Percentiles rank a stretch among this genome's conserved stretches.
Conservation (phyloP, 2,888 invertebrate species). For the Pheosia gnoma region DNA sequence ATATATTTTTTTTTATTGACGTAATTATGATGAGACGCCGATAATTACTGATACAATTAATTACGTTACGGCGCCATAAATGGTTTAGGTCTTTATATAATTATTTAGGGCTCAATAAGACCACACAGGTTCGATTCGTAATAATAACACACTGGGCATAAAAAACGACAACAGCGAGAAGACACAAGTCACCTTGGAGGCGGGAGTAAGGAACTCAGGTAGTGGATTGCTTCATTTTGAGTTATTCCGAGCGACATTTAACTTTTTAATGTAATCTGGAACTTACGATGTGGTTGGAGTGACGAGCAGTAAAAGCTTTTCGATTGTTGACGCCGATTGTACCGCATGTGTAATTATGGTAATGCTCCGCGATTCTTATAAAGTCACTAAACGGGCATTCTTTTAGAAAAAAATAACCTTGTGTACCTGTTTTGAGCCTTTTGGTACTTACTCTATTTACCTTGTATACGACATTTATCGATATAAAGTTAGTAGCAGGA, state of each 20-base stretch:
- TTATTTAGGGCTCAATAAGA: conserved; percentile 31
- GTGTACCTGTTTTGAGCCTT: too few relatives aligned
- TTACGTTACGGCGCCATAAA: conserved; percentile 8
- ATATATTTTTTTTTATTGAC: too few relatives aligned
- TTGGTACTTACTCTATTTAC: too few relatives aligned
- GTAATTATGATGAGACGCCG: neutral
- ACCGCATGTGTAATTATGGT: too few relatives aligned
- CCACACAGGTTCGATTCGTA: conserved; percentile 74
- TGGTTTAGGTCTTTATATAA: conserved; percentile 16
- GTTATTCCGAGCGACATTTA: conserved; percentile 53
- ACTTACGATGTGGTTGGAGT: conserved; percentile 43
- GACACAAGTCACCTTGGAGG: conserved; percentile 75
- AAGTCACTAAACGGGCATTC: too few relatives aligned
- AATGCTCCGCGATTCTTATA: too few relatives aligned
- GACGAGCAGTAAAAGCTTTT: conserved; percentile 27
- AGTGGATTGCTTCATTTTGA: conserved; percentile 80
- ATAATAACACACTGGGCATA: conserved; percentile 61
- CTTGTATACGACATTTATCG: too few relatives aligned
- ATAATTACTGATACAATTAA: conserved; percentile 1
- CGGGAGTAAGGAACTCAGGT: conserved; percentile 79
- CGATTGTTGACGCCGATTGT: conserved; percentile 3
- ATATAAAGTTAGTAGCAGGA: too few relatives aligned
- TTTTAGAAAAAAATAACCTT: too few relatives aligned
- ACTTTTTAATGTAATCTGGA: conserved; percentile 52
- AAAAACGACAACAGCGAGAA: conserved; percentile 74